Evolutionary conservation across 2,888 invertebrate genomes (phyloP).

Genomic region (Netelia melanura): DNA sequence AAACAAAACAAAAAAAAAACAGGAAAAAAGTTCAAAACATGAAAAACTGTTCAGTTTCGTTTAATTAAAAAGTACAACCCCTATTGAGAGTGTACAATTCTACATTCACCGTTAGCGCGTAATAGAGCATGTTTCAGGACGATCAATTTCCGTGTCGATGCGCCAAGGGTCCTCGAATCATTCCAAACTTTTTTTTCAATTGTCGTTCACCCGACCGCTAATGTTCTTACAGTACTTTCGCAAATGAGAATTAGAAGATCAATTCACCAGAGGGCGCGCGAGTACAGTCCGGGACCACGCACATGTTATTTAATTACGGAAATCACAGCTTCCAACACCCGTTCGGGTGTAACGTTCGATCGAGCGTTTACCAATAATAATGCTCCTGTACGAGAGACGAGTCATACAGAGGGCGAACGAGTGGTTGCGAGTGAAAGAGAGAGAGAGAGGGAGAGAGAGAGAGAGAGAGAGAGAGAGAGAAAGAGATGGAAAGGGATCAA

Average conservation of each 20-base stretch:
- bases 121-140: neutral
- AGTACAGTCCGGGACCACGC: constrained; percentile 10
- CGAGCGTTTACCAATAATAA: constrained; percentile 67
- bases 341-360: constrained; percentile 57
- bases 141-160: neutral
- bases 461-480: no score
- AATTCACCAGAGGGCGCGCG: neutral
- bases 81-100: no score
- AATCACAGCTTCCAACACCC: constrained; percentile 56
- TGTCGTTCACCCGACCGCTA: neutral
- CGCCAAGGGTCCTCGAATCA: neutral
- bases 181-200: neutral
- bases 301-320: constrained; percentile 62
- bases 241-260: neutral
- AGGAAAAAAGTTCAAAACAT: neutral
- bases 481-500: neutral
- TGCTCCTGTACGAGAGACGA: constrained; percentile 42
- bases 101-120: no score
- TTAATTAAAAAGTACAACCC: no score
- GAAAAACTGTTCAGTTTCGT: no score
- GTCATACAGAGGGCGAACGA: constrained; percentile 21
- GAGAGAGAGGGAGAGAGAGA: no score
- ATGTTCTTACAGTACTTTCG: neutral
- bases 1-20: neutral
- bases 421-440: neutral